These are phyloP conservation scores for Drosophila vallismaia DNA, from an alignment of 2,888 invertebrate genomes.

Conservation along the genomic window DNA sequence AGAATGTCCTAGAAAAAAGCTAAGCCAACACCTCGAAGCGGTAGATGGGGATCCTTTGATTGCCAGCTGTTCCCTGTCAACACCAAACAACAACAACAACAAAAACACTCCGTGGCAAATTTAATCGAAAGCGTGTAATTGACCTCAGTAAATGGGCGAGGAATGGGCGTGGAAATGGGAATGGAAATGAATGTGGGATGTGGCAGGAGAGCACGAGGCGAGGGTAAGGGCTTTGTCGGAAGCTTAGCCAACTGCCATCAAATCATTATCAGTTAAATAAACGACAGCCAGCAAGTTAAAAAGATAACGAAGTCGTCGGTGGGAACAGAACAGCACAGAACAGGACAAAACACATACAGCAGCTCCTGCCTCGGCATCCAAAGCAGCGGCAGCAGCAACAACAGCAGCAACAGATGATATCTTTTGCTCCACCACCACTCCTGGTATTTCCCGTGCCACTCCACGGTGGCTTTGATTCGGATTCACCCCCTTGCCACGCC, in stretches of 20 bases:
- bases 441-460: neutral
- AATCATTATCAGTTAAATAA: slow-evolving; percentile 77
- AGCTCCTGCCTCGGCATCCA: neutral
- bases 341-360: slow-evolving; percentile 5
- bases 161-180: slow-evolving; percentile 48
- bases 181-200: slow-evolving; percentile 5
- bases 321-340: slow-evolving; percentile 29
- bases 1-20: neutral
- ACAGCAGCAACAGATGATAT: slow-evolving; percentile 73
- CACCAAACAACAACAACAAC: slow-evolving; percentile 47
- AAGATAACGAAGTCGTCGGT: slow-evolving; percentile 74
- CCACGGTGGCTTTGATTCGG: slow-evolving; percentile 36
- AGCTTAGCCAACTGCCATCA: slow-evolving; percentile 78
- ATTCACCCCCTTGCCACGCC: slow-evolving; percentile 23
- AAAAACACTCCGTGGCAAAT: slow-evolving; percentile 65
- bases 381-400: slow-evolving; percentile 60
- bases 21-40: neutral
- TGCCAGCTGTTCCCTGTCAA: slow-evolving; percentile 75
- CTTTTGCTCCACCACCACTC: slow-evolving; percentile 31
- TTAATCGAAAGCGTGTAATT: slow-evolving; percentile 78
- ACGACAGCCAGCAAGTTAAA: slow-evolving; percentile 77
- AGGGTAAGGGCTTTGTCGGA: slow-evolving; percentile 68
- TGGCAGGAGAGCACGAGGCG: neutral
- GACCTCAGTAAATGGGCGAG: slow-evolving; percentile 75
- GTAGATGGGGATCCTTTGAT: slow-evolving; percentile 44